Conservation (phyloP, 2,113 vertebrate genomes). For the Indicator maculatus region DNA sequence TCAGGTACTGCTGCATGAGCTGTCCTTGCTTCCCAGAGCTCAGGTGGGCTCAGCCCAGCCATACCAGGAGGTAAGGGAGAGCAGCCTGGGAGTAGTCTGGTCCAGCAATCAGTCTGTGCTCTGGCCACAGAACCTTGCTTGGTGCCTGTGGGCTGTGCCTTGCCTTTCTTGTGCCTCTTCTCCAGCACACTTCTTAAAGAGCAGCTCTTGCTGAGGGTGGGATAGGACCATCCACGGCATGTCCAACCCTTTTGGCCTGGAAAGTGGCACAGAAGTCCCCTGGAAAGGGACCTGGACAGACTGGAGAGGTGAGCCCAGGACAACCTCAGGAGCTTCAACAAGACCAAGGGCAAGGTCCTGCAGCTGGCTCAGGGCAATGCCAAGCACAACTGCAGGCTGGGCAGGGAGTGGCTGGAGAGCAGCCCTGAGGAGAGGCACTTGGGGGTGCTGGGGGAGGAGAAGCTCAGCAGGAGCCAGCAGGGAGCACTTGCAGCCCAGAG, state of each 20-base stretch:
- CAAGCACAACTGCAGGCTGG: too few species aligned
- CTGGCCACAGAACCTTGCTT: not conserved
- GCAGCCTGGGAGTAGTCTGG: not conserved
- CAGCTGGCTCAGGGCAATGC: too few species aligned
- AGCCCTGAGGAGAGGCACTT: too few species aligned
- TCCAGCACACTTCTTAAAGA: not conserved
- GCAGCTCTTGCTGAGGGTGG: not conserved
- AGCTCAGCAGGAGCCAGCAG: too few species aligned
- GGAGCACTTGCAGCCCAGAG: too few species aligned
- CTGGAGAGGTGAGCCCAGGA: too few species aligned
- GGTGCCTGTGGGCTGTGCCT: rapidly evolving
- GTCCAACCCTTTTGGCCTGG: too few species aligned
- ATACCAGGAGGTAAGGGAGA: not conserved
- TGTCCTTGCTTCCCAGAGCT: not conserved
- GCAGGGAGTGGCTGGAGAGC: too few species aligned
- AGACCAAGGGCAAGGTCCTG: too few species aligned
- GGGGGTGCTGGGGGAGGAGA: too few species aligned
- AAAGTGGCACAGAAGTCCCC: not conserved
- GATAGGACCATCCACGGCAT: not conserved
- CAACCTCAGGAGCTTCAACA: too few species aligned
- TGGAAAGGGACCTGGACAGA: too few species aligned
- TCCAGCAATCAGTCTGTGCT: not conserved
- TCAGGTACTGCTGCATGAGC: not conserved
- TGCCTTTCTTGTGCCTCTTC: not conserved
- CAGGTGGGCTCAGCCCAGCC: not conserved